Base-by-base conservation (phyloP, 2,113 vertebrate genomes). In the Anser brachyrhynchus region DNA sequence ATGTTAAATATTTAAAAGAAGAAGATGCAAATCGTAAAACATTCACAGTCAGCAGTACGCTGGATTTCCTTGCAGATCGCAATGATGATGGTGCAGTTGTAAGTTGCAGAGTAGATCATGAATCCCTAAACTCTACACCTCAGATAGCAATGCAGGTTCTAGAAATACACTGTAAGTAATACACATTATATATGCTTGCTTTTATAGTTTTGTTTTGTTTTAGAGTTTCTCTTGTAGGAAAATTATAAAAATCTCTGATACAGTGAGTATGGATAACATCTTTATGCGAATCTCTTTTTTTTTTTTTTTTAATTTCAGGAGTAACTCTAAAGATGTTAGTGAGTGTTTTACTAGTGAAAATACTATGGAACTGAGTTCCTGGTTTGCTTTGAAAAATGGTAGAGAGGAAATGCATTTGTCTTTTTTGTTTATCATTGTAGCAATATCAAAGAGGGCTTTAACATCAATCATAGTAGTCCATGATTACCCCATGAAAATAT, bases 151-250 rank as follows among this genome's bases (percentile, higher is more conserved):
- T 98, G 51, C 99, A 99, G 97, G 98, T 99, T 94, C 98, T 99
- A 98, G 99, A 99, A 98, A 99, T 99, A 96, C 99, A 99, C 97
- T 99, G 99, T 99, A 98, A 99, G 99, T 99, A 97, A 79, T 16
- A 39, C 17, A 35, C 0, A 0, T 87, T 89, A 59, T 57, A n/a
- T 85, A n/a, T 81, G 20, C 22, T 91, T 86, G 35, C 61, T 85
- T 91, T 76, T 77, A 25, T 39, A 9, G 41, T 46, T 77, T 46
- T 83, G 33, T 49, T 87, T 87, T 78, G 15, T 75, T 80, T 90
- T 76, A n/a, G 46, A 78, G 28, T 76, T 77, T 76, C 49, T 93
- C 1, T n/a, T 75, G 37, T 44, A 39, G 28, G 23, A 54, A 87
- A 94, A 37, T 22, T 11, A 41, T 11, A 35, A 78, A 61, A 46